Base-by-base conservation (phyloP, 1,140 invertebrate genomes). In the Zelostemma sp. region DNA sequence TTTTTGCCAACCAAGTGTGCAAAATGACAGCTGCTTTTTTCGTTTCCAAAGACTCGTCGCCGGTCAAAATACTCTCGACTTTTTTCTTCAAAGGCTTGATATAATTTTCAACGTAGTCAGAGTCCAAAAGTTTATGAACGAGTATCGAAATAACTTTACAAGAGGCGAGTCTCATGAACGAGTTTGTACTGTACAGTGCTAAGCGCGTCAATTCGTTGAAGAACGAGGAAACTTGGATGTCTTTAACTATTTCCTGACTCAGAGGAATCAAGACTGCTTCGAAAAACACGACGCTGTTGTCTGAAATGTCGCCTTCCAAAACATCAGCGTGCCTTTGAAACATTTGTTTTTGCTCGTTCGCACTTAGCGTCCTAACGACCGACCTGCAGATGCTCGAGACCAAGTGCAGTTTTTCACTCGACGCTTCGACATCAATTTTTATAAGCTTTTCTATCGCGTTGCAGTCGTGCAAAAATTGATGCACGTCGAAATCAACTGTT, bases 391-490 rank as follows among this genome's bases (percentile, higher is more conserved):
- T 66, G 31, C 51, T 68, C 17, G 68, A 75, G 57, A 76, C 51
- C 6, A 76, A 12, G 46, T 54, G 31, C 15, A 76, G 45, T 69
- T 54, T 75, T n/a, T 70, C 21, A 53, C 59, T 46, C 3, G 46
- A 17, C 9, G 17, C 25, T 41, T 50, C 45, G 12, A 68, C 28
- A 6, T 63, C 21, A 31, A 74, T 49, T 1, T 48, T 31, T 14
- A 72, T 11, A 28, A 82, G 73, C 59, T 76, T 77, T 16, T 82
- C 72, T 38, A 84, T 72, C 14, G 72, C 61, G 25, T 70, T 62
- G 21, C 73, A 77, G 50, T 78, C 41, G 21, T 80, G 75, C 9
- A 84, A 48, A 72, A 77, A 83, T 46, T 72, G 19, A 35, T 72
- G 66, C 40, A 83, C 25, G 46, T 80, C 43, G 31, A 76, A 81